Base-by-base conservation (phyloP, 2,113 vertebrate genomes). In the Malurus melanocephalus region DNA sequence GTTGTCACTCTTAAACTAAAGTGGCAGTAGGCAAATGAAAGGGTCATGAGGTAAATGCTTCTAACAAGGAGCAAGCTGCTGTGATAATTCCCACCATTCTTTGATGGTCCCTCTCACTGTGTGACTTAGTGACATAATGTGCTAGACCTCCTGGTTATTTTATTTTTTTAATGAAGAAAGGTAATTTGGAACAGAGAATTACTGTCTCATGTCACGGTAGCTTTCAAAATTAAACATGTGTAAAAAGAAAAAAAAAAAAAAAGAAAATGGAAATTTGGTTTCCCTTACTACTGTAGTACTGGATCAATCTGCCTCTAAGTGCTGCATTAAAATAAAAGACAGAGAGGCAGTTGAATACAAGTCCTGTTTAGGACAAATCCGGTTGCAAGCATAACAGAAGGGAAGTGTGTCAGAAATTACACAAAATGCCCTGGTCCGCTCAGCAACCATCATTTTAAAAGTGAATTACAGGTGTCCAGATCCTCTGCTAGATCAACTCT, bases 81-180 rank as follows among this genome's bases (percentile, higher is more conserved):
- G 91, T 96, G 95, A 96, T 95, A 95, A 97, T 96, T 95, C 94
- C 93, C 94, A 94, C 90, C 93, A 94, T 94, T 96, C 95, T 95
- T 93, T 95, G 94, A 97, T 94, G 87, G 96, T 94, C 90, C 88
- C 88, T 95, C 93, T 96, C 87, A 94, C 93, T 86, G 88, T 68
- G 90, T 91, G 89, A 95, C 92, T 96, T 89, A 96, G 94, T 96
- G 95, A 95, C 95, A 97, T 90, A 93, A 91, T n/a, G 82, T 91
- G 94, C 91, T 94, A 93, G 94, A 95, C 95, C 93, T 95, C 95
- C 80, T 92, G 94, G 87, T 92, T 94, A 89, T 92, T 93, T 91
- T 87, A 73, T 89, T 88, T 38, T 35, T 92, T 94, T 95, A 96
- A 93, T 85, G 92, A 92, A 87, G 87, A 94, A 94, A 93, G 46